These are phyloP conservation scores for Aplysia californica DNA, from an alignment of 1,140 invertebrate species.

Conservation along the genomic window DNA sequence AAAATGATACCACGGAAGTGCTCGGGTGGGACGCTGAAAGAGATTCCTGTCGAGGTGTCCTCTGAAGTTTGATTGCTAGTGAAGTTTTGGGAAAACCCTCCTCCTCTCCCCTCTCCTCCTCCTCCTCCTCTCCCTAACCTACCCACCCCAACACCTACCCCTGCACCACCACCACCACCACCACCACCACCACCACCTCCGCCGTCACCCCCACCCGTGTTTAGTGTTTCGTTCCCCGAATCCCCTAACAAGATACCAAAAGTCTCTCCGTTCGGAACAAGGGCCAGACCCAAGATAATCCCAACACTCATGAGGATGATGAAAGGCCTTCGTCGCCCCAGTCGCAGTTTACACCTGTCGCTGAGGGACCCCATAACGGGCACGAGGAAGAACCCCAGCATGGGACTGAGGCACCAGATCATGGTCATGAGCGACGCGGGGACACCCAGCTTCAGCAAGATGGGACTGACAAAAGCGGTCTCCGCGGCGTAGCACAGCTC, in stretches of 20 bases:
- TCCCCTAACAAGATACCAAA: slow-evolving; percentile 87
- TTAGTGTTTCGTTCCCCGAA: slow-evolving; percentile 35
- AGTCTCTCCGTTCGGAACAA: slow-evolving; percentile 88
- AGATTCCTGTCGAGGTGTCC: not conserved
- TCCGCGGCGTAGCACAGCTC: slow-evolving; percentile 98
- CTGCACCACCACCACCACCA: no score
- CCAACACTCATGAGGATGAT: slow-evolving; percentile 90
- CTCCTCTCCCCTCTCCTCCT: no score
- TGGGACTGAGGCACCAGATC: slow-evolving; percentile 87
- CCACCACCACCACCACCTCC: no score
- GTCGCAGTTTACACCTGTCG: slow-evolving; percentile 83
- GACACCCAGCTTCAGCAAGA: slow-evolving; percentile 91
- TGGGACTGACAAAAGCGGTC: slow-evolving; percentile 96
- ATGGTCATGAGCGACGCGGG: slow-evolving; percentile 92
- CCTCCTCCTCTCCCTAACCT: no score
- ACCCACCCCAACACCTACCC: no score
- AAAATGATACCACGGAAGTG: slow-evolving; percentile 76
- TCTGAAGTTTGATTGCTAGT: not conserved
- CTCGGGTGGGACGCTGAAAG: slow-evolving; percentile 27
- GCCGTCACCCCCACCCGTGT: no score
- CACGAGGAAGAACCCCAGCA: slow-evolving; percentile 88
- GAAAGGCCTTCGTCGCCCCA: slow-evolving; percentile 90
- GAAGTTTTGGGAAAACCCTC: no score
- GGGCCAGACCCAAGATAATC: slow-evolving; percentile 74
- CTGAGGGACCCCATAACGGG: slow-evolving; percentile 92